Evolutionary conservation across 1,140 invertebrate genomes (phyloP), one percentile per base, ranked within the genome.

Genomic region (Euglossa dilemma): DNA sequence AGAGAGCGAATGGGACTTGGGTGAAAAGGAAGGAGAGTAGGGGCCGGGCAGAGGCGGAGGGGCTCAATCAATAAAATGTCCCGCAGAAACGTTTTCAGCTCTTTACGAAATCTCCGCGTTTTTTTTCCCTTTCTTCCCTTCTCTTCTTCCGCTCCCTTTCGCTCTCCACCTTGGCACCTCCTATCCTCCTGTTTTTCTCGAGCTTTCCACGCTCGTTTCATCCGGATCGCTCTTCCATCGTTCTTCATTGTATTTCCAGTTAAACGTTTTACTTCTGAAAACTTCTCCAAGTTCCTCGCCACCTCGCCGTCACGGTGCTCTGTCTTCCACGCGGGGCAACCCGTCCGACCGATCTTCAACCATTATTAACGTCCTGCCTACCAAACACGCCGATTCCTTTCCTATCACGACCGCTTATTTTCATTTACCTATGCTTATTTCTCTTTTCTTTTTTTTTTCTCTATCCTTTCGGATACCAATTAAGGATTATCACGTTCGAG

Each of bases 11-110:
- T 84, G 84, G 70, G 61, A 90, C 81, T 87, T 87, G 85, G 86
- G 72, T 36, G 79, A 77, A 83, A 86, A 71, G 67, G 86, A 87
- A 82, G 69, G 59, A 86, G 84, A 81, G 84, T 76, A 64, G 85
- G 78, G 89, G 86, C 54, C 77, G 69, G 63, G 81, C 82, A 88
- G 85, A 86, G 81, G 83, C 87, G 87, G 80, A 90, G 89, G 85
- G 67, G 75, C 69, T 91, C 88, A 91, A 93, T 93, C 93, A 91
- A 93, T 93, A 93, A 93, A 93, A 93, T 93, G 91, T 91, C 90
- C 90, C 87, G 90, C 88, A 89, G 90, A 92, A 93, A 91, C 84
- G 84, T 88, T 92, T 91, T 90, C 87, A 82, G 85, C 83, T 89
- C 86, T 89, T 88, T 85, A 85, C 61, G 83, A 89, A 85, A 85